phyloP scores from a whole-genome alignment of 2,113 vertebrate species.

The Tylochromis polylepis region DNA sequence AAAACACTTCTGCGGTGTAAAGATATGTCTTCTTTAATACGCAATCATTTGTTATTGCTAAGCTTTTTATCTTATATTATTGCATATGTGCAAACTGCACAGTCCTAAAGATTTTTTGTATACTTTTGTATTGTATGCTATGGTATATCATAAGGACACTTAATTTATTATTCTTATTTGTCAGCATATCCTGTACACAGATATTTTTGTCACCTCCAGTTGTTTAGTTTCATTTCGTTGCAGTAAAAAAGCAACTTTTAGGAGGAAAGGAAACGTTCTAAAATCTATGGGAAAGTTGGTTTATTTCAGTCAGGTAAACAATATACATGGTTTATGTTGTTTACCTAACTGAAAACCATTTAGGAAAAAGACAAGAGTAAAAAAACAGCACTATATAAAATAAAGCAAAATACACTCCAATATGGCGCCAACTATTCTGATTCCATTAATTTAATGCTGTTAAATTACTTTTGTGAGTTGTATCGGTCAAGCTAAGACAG shows the following conservation, averaged over 20 bases:
- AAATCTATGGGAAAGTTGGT: not conserved
- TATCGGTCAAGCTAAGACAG: not conserved
- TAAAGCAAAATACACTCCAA: too few relatives aligned
- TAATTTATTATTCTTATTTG: not conserved
- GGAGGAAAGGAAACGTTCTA: not conserved
- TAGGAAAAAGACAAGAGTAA: too few relatives aligned
- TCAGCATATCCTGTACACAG: not conserved
- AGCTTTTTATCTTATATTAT: not conserved
- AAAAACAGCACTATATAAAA: too few relatives aligned
- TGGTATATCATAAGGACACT: not conserved
- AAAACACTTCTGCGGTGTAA: slow-evolving; percentile 12
- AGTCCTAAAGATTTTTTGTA: not conserved
- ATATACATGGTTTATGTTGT: too few relatives aligned
- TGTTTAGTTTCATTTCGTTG: not conserved
- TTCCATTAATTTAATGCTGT: too few relatives aligned
- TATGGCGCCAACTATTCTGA: too few relatives aligned
- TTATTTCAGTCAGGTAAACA: too few relatives aligned
- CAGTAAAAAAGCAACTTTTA: too few relatives aligned
- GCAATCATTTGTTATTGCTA: not conserved
- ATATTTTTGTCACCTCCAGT: not conserved
- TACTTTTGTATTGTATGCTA: not conserved
- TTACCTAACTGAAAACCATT: too few relatives aligned
- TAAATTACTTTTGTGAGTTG: not conserved
- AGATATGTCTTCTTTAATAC: not conserved
- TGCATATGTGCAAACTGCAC: not conserved